A percentile compares a stretch with the other conserved stretches of the same genome.
phyloP scores from a whole-genome alignment of 2,113 vertebrate genomes.

The Hymenochirus boettgeri region DNA sequence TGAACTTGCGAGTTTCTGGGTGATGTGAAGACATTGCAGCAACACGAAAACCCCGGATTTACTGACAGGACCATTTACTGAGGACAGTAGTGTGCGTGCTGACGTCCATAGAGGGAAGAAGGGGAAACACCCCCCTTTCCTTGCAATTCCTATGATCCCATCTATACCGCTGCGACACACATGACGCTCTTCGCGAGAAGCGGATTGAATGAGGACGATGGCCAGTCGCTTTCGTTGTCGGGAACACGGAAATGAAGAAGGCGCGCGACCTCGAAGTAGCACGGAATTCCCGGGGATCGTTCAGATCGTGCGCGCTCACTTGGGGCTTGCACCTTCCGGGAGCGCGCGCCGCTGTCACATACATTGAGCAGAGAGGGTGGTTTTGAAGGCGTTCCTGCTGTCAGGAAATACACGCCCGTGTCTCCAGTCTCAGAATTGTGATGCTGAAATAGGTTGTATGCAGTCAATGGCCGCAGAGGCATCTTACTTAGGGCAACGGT shows the following conservation, averaged over 20 bases:
- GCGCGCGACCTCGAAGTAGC: conserved; percentile 23
- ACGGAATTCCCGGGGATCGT: conserved; percentile 37
- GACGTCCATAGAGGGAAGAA: background rate
- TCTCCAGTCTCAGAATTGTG: conserved; percentile 10
- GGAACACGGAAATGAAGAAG: no score
- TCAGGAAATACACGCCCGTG: background rate
- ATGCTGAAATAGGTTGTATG: background rate
- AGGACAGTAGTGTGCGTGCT: conserved; percentile 6
- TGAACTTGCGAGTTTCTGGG: conserved; percentile 91
- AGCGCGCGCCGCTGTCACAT: conserved; percentile 22
- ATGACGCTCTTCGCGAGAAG: background rate
- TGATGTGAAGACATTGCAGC: conserved; percentile 38
- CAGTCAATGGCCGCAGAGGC: background rate
- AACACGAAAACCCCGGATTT: background rate
- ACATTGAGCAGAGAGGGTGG: conserved; percentile 22
- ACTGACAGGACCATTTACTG: conserved; percentile 4
- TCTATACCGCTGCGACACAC: conserved; percentile 4
- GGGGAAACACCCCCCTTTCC: background rate
- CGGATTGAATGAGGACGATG: no score
- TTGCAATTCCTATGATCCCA: background rate
- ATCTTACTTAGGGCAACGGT: background rate
- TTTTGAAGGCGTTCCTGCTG: conserved; percentile 18
- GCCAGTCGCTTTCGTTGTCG: no score
- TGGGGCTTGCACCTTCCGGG: conserved; percentile 25
- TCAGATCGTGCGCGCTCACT: conserved; percentile 22